Conservation (phyloP, 2,797 vertebrate genomes). For the Trichosurus vulpecula region DNA sequence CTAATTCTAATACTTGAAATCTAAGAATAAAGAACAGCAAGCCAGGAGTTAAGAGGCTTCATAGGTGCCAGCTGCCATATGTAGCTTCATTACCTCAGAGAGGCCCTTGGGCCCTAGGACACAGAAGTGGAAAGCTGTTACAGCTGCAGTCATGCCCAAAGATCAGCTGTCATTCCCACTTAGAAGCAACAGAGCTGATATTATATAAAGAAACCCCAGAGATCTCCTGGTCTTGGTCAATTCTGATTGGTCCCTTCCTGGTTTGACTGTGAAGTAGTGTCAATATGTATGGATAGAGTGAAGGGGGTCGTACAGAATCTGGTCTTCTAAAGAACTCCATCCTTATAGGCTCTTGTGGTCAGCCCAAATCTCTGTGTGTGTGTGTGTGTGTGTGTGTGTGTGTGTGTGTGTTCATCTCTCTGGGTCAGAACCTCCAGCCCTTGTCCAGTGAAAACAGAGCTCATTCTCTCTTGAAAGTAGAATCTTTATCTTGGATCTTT, state of each 20-base stretch:
- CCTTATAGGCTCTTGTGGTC: neutral
- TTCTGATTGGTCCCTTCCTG: neutral
- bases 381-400: neutral
- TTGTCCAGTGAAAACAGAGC: neutral
- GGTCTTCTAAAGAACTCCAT: neutral
- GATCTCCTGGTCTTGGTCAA: neutral
- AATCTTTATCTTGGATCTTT: neutral
- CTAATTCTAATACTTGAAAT: neutral
- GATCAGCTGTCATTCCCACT: neutral
- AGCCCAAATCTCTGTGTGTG: neutral
- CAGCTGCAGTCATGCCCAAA: neutral
- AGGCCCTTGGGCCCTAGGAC: neutral
- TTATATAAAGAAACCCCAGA: neutral
- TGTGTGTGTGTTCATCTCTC: neutral
- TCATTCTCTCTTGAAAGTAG: neutral
- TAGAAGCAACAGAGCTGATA: neutral
- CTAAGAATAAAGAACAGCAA: neutral
- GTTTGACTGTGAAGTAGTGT: neutral
- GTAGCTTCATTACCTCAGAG: neutral
- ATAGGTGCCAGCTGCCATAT: neutral
- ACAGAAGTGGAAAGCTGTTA: neutral
- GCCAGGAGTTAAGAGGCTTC: neutral
- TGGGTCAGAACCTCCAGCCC: neutral
- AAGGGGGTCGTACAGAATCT: neutral
- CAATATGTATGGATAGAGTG: neutral